phyloP scores from a whole-genome alignment of 2,113 vertebrate genomes.

The Vulpes ferrilata region DNA sequence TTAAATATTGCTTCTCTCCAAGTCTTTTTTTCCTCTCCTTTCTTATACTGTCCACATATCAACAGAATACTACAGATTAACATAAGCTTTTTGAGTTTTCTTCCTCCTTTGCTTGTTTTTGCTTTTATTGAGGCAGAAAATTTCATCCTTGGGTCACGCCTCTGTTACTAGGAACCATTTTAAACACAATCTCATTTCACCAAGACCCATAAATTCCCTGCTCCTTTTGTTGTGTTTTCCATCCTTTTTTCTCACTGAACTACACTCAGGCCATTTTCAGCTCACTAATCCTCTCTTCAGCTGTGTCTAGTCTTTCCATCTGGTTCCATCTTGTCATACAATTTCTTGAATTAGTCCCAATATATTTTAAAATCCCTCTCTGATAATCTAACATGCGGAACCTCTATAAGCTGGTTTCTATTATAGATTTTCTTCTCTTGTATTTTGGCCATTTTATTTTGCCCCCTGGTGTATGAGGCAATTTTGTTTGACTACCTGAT shows the following conservation, averaged over 20 bases:
- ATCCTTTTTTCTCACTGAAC: not conserved
- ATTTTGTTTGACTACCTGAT: slow-evolving; percentile 20
- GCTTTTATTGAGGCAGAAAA: not conserved
- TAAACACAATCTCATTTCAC: slow-evolving; percentile 28
- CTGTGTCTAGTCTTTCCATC: slow-evolving; percentile 37
- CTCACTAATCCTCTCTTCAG: slow-evolving; percentile 35
- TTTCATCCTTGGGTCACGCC: not conserved
- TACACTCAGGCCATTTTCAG: slow-evolving; percentile 19
- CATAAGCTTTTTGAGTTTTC: not conserved
- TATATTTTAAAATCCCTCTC: slow-evolving; percentile 26
- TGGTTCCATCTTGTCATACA: not conserved
- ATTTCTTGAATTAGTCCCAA: slow-evolving; percentile 10
- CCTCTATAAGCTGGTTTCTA: not conserved
- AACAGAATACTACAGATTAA: not conserved
- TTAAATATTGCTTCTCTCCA: not conserved
- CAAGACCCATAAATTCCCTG: not conserved
- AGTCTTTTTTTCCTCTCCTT: not conserved
- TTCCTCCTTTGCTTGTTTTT: not conserved
- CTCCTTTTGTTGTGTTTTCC: slow-evolving; percentile 20
- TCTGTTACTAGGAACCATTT: not conserved
- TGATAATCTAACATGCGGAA: slow-evolving; percentile 22
- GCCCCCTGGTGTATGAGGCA: not conserved
- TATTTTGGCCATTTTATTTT: slow-evolving; percentile 35
- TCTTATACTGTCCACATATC: not conserved
- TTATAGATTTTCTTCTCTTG: not conserved